phyloP scores from a whole-genome alignment of 2,797 vertebrate species.

The Chaenodraco wilsoni region DNA sequence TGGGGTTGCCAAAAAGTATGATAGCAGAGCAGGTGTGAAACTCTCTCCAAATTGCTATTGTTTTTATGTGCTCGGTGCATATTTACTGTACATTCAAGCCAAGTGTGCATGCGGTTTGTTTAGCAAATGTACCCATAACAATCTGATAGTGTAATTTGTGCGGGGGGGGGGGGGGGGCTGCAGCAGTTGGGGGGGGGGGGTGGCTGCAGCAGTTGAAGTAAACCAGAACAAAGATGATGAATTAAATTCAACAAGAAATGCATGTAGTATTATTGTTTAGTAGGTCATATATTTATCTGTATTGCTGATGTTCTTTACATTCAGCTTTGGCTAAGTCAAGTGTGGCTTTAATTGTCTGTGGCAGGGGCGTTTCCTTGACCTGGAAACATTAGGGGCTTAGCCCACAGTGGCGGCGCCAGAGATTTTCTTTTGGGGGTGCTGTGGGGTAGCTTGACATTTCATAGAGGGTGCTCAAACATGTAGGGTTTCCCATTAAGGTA shows the following conservation, averaged over 20 bases:
- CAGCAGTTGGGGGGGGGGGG: neutral
- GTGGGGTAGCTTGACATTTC: no score
- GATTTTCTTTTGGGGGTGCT: no score
- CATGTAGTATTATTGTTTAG: neutral
- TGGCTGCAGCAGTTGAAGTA: neutral
- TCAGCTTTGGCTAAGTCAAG: neutral
- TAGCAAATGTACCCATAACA: neutral
- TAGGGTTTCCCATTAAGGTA: no score
- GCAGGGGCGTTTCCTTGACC: no score
- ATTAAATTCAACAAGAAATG: neutral
- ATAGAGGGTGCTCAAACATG: no score
- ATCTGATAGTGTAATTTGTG: neutral
- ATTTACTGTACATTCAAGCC: neutral
- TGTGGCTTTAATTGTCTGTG: neutral
- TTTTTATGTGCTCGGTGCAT: neutral
- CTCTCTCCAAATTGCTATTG: slow-evolving; percentile 2
- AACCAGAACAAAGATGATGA: neutral
- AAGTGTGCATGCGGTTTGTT: neutral
- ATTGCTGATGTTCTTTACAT: neutral
- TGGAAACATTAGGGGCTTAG: no score
- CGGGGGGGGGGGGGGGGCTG: neutral
- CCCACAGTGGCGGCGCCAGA: no score
- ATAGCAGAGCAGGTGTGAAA: slow-evolving; percentile 45
- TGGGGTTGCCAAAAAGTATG: slow-evolving; percentile 11
- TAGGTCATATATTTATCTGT: neutral